These are phyloP conservation scores for Coleophora deauratella DNA, from an alignment of 2,888 invertebrate genomes.

Conservation along the genomic window DNA sequence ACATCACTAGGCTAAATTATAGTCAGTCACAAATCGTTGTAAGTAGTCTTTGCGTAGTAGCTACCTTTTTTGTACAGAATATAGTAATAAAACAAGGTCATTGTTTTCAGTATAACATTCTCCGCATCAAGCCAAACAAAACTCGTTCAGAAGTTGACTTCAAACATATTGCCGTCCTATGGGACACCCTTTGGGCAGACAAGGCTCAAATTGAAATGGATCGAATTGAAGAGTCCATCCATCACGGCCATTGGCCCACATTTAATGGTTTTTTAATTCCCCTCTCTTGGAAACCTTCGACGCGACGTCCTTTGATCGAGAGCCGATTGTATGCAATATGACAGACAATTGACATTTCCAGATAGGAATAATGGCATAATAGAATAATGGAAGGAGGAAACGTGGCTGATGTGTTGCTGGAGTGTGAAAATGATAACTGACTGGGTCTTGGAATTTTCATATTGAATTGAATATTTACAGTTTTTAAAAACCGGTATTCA, in stretches of 20 bases:
- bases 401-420: neutral
- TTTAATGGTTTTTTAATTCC: constrained; percentile 73
- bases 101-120: neutral
- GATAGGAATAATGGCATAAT: constrained; percentile 47
- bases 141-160: constrained; percentile 31
- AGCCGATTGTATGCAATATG: constrained; percentile 55
- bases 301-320: constrained; percentile 50
- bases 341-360: constrained; percentile 61
- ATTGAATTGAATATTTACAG: no score
- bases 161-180: constrained; percentile 50
- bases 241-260: constrained; percentile 57
- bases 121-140: constrained; percentile 16
- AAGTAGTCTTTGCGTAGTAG: no score
- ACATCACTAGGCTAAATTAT: no score
- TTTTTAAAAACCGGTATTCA: no score
- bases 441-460: no score
- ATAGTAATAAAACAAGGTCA: neutral
- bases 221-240: constrained; percentile 66
- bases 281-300: constrained; percentile 45
- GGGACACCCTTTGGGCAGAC: constrained; percentile 63
- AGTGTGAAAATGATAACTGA: constrained; percentile 12
- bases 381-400: constrained; percentile 25
- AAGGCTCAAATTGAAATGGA: constrained; percentile 67
- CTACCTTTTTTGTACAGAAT: no score
- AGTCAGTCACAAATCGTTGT: no score